Evolutionary conservation across 2,113 vertebrate genomes (phyloP).

Genomic region (Lophura nycthemera): DNA sequence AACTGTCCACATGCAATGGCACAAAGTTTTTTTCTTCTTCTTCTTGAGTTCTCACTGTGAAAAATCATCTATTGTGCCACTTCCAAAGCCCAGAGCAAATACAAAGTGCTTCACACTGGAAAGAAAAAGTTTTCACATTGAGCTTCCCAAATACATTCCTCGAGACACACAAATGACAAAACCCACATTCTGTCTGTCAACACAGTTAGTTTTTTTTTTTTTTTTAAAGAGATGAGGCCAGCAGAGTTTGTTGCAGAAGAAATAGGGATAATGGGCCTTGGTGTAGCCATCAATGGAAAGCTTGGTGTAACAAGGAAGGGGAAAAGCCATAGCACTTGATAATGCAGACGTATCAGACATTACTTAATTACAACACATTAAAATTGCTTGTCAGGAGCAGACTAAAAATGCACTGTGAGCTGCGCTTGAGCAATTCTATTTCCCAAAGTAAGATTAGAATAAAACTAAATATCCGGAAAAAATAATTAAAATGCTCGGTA

Average conservation of each 20-base stretch:
- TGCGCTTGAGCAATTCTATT: background rate
- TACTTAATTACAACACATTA: constrained; percentile 1
- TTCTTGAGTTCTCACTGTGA: background rate
- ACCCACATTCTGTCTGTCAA: background rate
- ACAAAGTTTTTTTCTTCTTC: background rate
- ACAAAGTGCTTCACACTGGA: background rate
- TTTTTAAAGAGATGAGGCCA: background rate
- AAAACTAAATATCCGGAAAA: constrained; percentile 13
- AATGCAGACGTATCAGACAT: background rate
- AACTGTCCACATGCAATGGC: fast-evolving
- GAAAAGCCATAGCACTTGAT: background rate
- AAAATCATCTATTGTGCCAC: background rate
- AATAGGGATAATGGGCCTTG: background rate
- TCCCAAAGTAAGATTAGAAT: background rate
- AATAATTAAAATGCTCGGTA: background rate
- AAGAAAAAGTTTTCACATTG: background rate
- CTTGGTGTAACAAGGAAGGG: background rate
- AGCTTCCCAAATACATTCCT: background rate
- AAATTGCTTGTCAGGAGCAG: background rate
- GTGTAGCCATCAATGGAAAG: background rate
- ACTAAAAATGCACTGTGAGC: background rate
- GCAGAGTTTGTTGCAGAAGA: background rate
- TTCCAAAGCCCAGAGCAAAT: background rate
- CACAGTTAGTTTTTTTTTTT: background rate
- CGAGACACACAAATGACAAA: background rate